A percentile compares a stretch with the other conserved stretches of the same genome.
phyloP scores from a whole-genome alignment of 37 sponge, comb jelly and placozoan genomes.

The Ianthella basta region DNA sequence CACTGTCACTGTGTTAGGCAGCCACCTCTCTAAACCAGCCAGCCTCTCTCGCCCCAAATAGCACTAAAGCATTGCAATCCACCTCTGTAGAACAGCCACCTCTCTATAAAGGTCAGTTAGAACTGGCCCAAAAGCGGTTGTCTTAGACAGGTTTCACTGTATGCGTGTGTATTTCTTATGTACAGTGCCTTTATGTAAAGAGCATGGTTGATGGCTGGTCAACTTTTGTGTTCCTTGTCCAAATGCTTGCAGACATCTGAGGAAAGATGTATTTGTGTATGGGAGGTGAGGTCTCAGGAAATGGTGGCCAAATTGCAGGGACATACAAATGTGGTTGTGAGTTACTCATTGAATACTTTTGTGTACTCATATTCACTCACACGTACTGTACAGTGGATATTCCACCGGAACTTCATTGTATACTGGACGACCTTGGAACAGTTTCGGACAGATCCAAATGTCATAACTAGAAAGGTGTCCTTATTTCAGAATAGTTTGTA shows the following conservation, averaged over 20 bases:
- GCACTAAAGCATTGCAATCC: no score
- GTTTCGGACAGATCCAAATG: neutral
- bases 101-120: neutral
- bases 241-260: slow-evolving; percentile 72
- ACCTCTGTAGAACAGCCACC: no score
- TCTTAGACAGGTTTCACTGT: neutral
- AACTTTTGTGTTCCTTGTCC: no score
- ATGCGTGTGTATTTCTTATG: neutral
- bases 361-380: no score
- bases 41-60: no score
- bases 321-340: slow-evolving; percentile 75
- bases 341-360: neutral
- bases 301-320: slow-evolving; percentile 65
- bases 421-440: neutral
- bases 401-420: no score
- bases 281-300: slow-evolving; percentile 81
- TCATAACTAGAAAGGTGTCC: neutral
- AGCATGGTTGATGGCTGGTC: neutral
- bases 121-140: neutral
- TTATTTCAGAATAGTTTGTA: no score
- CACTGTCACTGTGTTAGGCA: no score
- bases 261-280: slow-evolving; percentile 75
- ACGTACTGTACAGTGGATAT: no score
- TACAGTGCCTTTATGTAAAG: neutral
- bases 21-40: no score